A percentile compares a stretch with the other conserved stretches of the same genome.
Evolutionary conservation across 2,113 vertebrate genomes (phyloP).

Genomic region (Neofelis nebulosa): DNA sequence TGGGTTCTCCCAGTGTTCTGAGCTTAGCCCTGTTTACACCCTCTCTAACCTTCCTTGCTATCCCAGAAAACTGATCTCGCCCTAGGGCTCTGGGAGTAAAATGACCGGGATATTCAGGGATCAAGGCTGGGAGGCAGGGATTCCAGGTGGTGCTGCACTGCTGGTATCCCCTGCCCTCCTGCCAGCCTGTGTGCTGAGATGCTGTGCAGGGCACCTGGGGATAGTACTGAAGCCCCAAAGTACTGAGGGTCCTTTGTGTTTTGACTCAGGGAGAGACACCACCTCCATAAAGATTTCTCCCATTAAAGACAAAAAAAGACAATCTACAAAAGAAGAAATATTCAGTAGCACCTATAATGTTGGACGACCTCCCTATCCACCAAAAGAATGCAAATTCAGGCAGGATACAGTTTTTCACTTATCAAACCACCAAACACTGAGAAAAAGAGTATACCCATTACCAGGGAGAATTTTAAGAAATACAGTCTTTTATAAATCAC

Average conservation of each 20-base stretch:
- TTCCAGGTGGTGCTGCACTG: background rate
- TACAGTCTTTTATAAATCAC: background rate
- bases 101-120: background rate
- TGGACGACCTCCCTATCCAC: accelerated
- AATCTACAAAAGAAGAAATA: background rate
- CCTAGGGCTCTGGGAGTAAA: background rate
- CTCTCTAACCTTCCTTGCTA: background rate
- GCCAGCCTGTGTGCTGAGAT: background rate
- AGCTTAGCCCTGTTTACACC: background rate
- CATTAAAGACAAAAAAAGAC: background rate
- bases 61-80: background rate
- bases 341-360: background rate
- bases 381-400: background rate
- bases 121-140: too few species aligned
- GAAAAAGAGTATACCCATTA: background rate
- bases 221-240: background rate
- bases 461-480: background rate
- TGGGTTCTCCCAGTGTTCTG: background rate
- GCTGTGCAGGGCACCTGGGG: background rate
- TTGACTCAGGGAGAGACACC: background rate
- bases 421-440: background rate
- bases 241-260: background rate
- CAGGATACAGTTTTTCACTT: background rate
- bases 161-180: too few species aligned
- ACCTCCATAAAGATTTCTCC: background rate